These are phyloP conservation scores for Oreochromis grahami DNA, from an alignment of 2,797 vertebrate species.

Conservation along the genomic window DNA sequence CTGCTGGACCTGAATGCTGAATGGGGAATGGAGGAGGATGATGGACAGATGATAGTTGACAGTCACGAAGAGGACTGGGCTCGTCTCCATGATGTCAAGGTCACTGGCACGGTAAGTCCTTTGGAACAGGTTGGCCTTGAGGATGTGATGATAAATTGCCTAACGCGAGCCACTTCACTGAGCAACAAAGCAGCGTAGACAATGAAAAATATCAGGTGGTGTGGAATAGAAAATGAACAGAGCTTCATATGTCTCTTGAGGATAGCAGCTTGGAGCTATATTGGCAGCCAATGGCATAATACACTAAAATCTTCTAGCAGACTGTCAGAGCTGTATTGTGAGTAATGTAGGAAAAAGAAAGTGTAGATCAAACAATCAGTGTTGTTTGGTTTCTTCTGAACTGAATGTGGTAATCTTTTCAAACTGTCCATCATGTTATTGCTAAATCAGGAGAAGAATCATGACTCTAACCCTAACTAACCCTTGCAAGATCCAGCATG, in stretches of 20 bases:
- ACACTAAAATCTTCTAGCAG: neutral
- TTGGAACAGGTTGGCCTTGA: neutral
- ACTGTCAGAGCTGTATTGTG: neutral
- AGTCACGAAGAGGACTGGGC: conserved; percentile 95
- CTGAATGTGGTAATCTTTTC: neutral
- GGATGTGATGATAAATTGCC: neutral
- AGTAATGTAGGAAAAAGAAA: neutral
- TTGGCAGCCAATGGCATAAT: neutral
- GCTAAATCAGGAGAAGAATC: neutral
- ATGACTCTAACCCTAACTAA: neutral
- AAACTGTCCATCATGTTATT: neutral
- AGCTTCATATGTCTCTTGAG: neutral
- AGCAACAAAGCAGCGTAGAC: neutral
- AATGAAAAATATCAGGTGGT: neutral
- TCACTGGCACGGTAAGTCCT: conserved; percentile 81
- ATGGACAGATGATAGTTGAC: conserved; percentile 95
- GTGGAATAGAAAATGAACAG: neutral
- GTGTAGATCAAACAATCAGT: neutral
- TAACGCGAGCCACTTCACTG: neutral
- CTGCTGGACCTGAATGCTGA: conserved; percentile 88
- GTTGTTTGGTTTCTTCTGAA: neutral
- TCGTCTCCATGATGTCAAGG: conserved; percentile 87
- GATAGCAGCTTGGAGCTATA: neutral
- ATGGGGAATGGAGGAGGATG: conserved; percentile 84
- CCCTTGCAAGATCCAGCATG: neutral